Evolutionary conservation across 2,113 vertebrate species (phyloP), one percentile per base, ranked within the genome.

Genomic region (Poeciliopsis occidentalis): DNA sequence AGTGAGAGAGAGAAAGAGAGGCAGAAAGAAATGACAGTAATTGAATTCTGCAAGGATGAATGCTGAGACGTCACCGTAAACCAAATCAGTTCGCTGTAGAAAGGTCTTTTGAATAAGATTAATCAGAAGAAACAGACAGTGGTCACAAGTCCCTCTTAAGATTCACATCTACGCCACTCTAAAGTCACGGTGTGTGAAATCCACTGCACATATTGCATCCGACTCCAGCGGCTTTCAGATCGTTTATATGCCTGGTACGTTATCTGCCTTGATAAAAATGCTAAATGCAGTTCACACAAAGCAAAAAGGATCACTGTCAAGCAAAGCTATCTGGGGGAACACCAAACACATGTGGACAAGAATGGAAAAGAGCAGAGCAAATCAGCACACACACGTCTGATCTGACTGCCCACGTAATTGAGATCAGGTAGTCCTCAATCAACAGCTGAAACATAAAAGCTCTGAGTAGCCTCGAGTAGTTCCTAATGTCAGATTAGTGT

Each of bases 1-100:
- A 74, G 34, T 0, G 63, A 63, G 32, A 8, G 31, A 32, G 32
- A 34, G 57, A 54, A 51, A 37, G 57, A 54, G 51, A 67, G 39
- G n/a, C 0, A 80, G 81, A 54, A 76, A 63, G 24, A 15, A 13
- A 47, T 70, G 81, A 37, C 60, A 32, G 54, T 83, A 80, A 90
- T 83, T 92, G 74, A 86, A 91, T 92, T 90, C 78, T 71, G 76
- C 71, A 24, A 85, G 70, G 73, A 87, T 84, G 73, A 89, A 88
- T 62, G 81, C 79, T 69, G 75, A 69, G 70, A 77, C 31, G 24
- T 34, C 64, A 11, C 80, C 30, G 8, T 27, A n/a, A 80, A 75
- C 73, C 84, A 78, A 60, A 73, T 65, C 71, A 71, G 65, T 63
- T 80, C 12, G 69, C 75, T 73, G 72, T 74, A 51, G 69, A 47